Percentiles rank a stretch among this genome's conserved stretches.
Evolutionary conservation across 2,888 invertebrate genomes (phyloP).

Genomic region (Chaitophorus viminalis): DNA sequence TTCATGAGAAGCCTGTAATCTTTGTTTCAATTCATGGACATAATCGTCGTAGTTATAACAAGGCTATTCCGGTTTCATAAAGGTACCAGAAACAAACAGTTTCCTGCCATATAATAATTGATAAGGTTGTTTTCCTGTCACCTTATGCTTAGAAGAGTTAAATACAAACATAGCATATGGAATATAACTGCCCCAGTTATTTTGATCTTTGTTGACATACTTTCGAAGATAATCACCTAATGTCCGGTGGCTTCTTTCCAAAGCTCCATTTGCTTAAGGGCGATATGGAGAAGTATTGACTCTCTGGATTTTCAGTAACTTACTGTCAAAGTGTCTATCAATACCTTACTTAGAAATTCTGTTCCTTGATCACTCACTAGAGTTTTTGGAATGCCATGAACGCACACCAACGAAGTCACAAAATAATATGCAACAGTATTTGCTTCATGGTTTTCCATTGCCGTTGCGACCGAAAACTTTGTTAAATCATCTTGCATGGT

Average conservation of each 20-base stretch:
- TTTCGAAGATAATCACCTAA: neutral
- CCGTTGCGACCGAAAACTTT: neutral
- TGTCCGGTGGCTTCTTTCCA: neutral
- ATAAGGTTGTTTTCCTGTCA: neutral
- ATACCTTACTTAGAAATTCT: neutral
- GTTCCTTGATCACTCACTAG: conserved; percentile 22
- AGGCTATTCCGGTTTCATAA: neutral
- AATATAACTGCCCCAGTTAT: conserved; percentile 1
- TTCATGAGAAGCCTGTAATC: neutral
- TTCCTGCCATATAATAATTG: neutral
- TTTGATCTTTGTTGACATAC: conserved; percentile 1
- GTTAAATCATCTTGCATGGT: neutral
- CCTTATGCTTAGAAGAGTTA: neutral
- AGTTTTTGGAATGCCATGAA: conserved; percentile 3
- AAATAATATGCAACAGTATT: neutral
- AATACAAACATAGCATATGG: no score
- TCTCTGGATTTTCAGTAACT: conserved; percentile 13
- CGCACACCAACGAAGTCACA: neutral
- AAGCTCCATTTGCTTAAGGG: neutral
- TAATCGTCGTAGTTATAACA: neutral
- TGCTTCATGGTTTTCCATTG: neutral
- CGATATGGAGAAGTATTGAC: neutral
- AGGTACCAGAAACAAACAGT: neutral
- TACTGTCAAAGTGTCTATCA: neutral
- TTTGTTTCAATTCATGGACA: conserved; percentile 1